These are phyloP conservation scores for Drosophila anceps DNA, from an alignment of 2,888 invertebrate species.

Conservation along the genomic window DNA sequence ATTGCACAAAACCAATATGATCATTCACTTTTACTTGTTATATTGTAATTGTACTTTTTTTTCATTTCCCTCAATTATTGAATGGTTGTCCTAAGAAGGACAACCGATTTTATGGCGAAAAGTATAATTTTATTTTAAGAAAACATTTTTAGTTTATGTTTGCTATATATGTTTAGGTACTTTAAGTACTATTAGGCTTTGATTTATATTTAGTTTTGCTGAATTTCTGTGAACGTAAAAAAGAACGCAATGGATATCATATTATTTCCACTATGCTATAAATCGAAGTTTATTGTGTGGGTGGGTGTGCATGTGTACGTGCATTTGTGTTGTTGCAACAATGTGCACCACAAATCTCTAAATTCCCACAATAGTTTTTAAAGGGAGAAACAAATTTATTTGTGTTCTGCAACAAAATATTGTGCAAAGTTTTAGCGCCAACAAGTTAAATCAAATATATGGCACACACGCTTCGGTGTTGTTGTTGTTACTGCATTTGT, in stretches of 20 bases:
- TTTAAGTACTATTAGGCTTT: neutral
- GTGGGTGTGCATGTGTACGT: constrained; percentile 1
- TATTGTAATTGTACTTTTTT: neutral
- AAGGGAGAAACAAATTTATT: constrained; percentile 75
- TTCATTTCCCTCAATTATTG: too few species aligned
- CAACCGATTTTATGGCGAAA: too few species aligned
- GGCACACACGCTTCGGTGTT: constrained; percentile 49
- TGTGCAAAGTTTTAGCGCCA: constrained; percentile 62
- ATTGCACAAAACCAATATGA: too few species aligned
- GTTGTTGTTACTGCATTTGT: constrained; percentile 37
- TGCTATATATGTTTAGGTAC: neutral
- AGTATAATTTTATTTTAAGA: neutral
- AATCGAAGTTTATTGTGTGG: constrained; percentile 43
- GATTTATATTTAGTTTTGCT: constrained; percentile 3
- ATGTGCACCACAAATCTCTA: constrained; percentile 70
- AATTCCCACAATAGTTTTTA: constrained; percentile 80
- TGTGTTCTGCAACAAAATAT: constrained; percentile 64
- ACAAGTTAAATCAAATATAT: constrained; percentile 81
- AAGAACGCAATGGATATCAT: constrained; percentile 5
- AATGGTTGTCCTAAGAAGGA: too few species aligned
- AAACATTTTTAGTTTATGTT: neutral
- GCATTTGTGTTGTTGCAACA: constrained; percentile 47
- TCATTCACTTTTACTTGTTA: neutral
- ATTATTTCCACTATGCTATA: constrained; percentile 35
- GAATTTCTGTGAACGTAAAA: constrained; percentile 2